These are phyloP conservation scores for Heliconius nattereri DNA, from an alignment of 1,140 invertebrate species.

Conservation along the genomic window DNA sequence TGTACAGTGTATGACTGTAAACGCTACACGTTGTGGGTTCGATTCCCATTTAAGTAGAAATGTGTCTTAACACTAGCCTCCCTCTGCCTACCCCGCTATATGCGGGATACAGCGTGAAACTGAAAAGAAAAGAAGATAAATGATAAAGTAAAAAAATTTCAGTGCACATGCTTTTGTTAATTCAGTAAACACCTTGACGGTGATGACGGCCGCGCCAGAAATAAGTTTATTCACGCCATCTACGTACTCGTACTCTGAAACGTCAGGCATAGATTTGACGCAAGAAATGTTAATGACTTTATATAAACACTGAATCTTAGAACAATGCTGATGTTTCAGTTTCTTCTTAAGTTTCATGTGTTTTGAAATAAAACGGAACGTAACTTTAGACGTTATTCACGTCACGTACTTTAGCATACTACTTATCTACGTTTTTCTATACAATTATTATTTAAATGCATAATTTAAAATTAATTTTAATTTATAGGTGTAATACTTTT, in stretches of 20 bases:
- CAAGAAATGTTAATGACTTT: constrained; percentile 57
- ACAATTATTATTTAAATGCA: too few species aligned
- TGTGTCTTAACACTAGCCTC: too few species aligned
- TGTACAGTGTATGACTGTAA: too few species aligned
- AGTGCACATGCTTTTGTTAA: constrained; percentile 52
- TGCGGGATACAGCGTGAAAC: too few species aligned
- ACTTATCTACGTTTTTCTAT: too few species aligned
- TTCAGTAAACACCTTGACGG: constrained; percentile 55
- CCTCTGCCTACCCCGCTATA: too few species aligned
- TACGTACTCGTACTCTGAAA: constrained; percentile 42
- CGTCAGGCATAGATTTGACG: constrained; percentile 60
- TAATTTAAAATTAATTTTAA: too few species aligned
- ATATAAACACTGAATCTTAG: constrained; percentile 40
- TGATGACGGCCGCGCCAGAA: constrained; percentile 54
- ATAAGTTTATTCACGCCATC: constrained; percentile 57
- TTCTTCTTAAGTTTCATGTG: background rate
- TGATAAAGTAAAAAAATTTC: background rate
- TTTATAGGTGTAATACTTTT: background rate
- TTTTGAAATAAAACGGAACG: background rate
- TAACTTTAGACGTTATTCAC: background rate
- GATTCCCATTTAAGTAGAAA: too few species aligned
- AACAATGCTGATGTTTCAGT: background rate
- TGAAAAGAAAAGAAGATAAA: too few species aligned
- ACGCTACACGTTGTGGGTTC: too few species aligned
- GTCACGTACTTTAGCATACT: background rate